Percentiles rank a stretch among this genome's conserved stretches.
Evolutionary conservation across 2,113 vertebrate genomes (phyloP).

Genomic region (Zosterops hypoxanthus): DNA sequence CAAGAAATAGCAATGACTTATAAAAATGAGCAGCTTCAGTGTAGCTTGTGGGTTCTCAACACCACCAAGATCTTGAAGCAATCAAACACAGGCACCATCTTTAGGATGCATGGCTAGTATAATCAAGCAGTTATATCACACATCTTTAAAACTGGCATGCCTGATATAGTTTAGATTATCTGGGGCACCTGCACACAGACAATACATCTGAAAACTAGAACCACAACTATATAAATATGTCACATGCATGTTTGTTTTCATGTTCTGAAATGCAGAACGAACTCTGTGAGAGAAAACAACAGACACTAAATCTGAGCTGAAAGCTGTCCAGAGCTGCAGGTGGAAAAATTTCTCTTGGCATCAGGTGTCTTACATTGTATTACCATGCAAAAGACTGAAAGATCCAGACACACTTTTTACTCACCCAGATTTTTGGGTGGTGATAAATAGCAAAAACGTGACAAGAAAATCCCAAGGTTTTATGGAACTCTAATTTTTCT

Average conservation of each 20-base stretch:
- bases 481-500: background rate
- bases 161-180: background rate
- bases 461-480: background rate
- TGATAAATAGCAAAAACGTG: background rate
- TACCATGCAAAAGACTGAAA: background rate
- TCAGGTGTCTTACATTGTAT: background rate
- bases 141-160: background rate
- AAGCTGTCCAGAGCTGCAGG: background rate
- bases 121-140: background rate
- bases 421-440: background rate
- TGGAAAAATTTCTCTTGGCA: background rate
- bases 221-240: background rate
- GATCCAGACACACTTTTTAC: background rate
- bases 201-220: background rate
- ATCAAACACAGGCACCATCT: background rate
- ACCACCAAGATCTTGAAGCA: background rate
- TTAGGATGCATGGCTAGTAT: background rate
- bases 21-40: background rate
- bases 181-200: background rate
- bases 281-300: background rate
- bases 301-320: background rate
- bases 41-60: background rate
- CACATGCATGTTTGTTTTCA: rapidly evolving
- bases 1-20: background rate
- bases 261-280: background rate